phyloP scores from a whole-genome alignment of 2,113 vertebrate genomes.

The Equus quagga region DNA sequence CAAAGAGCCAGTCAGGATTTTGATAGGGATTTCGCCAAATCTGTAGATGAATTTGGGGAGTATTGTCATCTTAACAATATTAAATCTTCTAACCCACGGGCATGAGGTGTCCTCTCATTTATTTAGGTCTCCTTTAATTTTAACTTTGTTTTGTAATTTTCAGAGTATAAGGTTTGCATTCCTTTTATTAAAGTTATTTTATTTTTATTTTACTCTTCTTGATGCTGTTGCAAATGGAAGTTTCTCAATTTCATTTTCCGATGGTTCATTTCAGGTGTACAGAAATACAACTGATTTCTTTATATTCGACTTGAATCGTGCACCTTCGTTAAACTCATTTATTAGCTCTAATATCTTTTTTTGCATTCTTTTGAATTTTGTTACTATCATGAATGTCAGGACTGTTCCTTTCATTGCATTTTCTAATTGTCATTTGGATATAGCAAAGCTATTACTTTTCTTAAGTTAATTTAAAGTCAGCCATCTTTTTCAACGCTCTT shows the following conservation, averaged over 20 bases:
- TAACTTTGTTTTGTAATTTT: neutral
- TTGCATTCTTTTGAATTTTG: neutral
- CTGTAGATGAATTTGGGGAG: neutral
- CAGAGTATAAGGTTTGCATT: neutral
- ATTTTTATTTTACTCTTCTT: neutral
- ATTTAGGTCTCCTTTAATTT: neutral
- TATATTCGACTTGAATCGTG: neutral
- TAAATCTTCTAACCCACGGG: neutral
- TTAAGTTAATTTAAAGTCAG: neutral
- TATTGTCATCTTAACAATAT: neutral
- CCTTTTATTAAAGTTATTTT: neutral
- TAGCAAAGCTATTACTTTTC: neutral
- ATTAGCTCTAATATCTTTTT: neutral
- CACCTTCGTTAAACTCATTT: neutral
- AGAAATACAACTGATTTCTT: neutral
- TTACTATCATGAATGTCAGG: neutral
- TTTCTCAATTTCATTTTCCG: constrained; percentile 13
- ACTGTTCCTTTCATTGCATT: neutral
- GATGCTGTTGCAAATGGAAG: neutral
- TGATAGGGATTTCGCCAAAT: neutral
- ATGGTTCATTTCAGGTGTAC: neutral
- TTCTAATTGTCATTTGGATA: neutral
- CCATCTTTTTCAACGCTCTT: neutral
- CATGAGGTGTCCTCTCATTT: neutral
- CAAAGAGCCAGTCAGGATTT: neutral